phyloP scores from a whole-genome alignment of 1,140 invertebrate genomes.

The Calliphora vicina region DNA sequence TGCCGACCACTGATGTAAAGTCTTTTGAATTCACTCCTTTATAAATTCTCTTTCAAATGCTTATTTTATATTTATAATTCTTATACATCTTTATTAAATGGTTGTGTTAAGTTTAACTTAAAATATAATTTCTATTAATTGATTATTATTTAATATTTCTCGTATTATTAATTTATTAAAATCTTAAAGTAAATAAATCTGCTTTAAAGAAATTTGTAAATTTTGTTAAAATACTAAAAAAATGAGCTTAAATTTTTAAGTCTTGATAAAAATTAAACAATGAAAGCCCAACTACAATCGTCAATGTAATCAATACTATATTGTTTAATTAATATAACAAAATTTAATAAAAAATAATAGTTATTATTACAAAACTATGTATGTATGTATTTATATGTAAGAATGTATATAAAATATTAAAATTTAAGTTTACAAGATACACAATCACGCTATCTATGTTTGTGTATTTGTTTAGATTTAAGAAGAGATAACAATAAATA shows the following conservation, averaged over 20 bases:
- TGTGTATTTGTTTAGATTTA: background rate
- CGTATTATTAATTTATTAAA: no score
- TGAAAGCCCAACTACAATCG: background rate
- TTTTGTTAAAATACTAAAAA: background rate
- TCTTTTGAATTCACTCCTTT: no score
- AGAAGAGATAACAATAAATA: background rate
- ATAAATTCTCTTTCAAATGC: no score
- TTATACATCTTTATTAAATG: background rate
- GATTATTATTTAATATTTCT: background rate
- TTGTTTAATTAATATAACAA: background rate
- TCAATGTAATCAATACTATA: background rate
- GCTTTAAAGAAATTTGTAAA: background rate
- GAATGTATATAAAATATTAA: background rate
- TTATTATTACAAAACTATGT: background rate
- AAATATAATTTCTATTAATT: background rate
- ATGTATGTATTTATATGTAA: background rate
- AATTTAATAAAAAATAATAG: background rate
- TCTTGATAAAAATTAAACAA: background rate
- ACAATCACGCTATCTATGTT: background rate
- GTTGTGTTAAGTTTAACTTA: slow-evolving; percentile 38
- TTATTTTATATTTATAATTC: no score
- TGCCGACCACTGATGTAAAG: no score
- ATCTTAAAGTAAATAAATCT: no score
- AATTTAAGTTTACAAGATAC: background rate
- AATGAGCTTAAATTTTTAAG: background rate